Percentiles rank a stretch among this genome's conserved stretches.
These are phyloP conservation scores for Xiphias gladius DNA, from an alignment of 2,113 vertebrate genomes.

Conservation along the genomic window DNA sequence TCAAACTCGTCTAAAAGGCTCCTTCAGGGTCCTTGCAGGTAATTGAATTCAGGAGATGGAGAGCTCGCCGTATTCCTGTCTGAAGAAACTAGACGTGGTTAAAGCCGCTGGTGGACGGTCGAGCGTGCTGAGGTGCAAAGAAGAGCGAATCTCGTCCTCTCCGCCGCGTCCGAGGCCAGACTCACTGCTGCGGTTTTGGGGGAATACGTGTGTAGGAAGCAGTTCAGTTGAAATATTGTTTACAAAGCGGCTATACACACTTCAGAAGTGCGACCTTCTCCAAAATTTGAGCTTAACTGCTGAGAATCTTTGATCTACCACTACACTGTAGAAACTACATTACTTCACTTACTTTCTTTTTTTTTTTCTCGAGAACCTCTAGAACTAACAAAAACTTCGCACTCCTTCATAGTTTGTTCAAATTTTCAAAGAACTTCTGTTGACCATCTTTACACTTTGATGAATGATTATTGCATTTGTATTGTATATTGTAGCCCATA, in stretches of 20 bases:
- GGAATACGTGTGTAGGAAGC: background rate
- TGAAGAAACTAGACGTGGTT: conserved; percentile 20
- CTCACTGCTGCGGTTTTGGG: background rate
- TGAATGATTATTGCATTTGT: background rate
- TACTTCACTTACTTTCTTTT: no score
- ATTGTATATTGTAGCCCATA: background rate
- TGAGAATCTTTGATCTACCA: background rate
- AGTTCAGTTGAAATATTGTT: background rate
- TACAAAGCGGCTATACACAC: background rate
- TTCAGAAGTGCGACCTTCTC: background rate
- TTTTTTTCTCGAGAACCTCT: no score
- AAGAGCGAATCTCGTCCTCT: background rate
- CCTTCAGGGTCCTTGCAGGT: conserved; percentile 18
- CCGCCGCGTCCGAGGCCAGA: background rate
- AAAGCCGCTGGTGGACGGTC: conserved; percentile 14
- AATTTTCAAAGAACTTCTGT: background rate
- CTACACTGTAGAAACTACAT: no score
- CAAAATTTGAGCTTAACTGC: background rate
- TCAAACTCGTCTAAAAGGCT: conserved; percentile 36
- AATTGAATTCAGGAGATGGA: conserved; percentile 41
- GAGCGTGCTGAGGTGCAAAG: conserved; percentile 2
- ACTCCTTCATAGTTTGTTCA: background rate
- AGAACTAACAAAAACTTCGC: no score
- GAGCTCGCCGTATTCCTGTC: conserved; percentile 13
- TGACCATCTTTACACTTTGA: background rate